Evolutionary conservation across 2,888 invertebrate genomes (phyloP), one percentile per base, ranked within the genome.

Genomic region (Tethea ocularis): DNA sequence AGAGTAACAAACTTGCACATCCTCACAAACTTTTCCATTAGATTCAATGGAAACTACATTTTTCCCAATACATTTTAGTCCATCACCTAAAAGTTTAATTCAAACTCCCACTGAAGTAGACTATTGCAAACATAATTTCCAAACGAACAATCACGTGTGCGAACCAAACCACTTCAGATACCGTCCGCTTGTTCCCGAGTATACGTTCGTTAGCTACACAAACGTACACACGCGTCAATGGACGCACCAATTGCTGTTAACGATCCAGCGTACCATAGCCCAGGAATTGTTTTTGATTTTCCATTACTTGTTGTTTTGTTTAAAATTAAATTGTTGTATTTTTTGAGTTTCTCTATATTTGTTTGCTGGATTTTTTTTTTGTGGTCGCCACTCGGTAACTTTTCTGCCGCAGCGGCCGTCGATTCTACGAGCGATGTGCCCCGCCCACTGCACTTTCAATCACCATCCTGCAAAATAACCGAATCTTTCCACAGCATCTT

Each of bases 121-220:
- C 46, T 46, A 20, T 46, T 46, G 46, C 46, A 46, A 46, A 46
- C 46, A 46, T 46, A 46, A 46, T 46, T 46, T 46, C 46, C 46
- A 20, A 46, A 10, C 46, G 46, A 46, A 46, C 46, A 46, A 46
- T 15, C 20, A 46, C 20, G 46, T 20, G 46, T 46, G 20, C 20
- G 20, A 46, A 46, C 46, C 20, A 46, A 46, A 46, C 46, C 46
- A 46, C 46, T 46, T 20, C 20, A 46, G 46, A 46, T 46, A 20
- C n/a, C 46, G 46, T 20, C 46, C 46, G 20, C 20, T 46, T 46
- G 46, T 46, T 29, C 17, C 46, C 26, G 36, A 51, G 22, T 10
- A 38, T 56, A 38, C 41, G 56, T 56, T 56, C 56, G 41, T 56
- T 56, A 56, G 56, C 56, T 22, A 36, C 41, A 56, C 56, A 56